phyloP scores from a whole-genome alignment of 2,888 invertebrate species.

The Heliconius cydno region DNA sequence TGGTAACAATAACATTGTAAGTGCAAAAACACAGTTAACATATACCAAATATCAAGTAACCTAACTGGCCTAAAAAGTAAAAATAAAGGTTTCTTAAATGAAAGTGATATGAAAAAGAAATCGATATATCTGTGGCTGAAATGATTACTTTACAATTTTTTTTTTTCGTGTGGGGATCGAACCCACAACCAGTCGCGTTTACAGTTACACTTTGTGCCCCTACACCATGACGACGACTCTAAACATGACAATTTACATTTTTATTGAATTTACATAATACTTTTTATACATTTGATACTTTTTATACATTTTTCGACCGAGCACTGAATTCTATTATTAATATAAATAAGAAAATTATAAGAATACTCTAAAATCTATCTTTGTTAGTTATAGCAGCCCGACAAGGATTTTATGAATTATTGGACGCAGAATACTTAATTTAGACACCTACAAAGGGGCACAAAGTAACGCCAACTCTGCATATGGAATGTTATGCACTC shows the following conservation, averaged over 20 bases:
- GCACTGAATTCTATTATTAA: not conserved
- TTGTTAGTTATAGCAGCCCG: not conserved
- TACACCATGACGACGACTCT: no score
- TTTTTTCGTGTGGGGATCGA: no score
- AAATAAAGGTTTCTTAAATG: not conserved
- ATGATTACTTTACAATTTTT: not conserved
- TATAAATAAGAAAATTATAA: conserved; percentile 11
- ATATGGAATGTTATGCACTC: no score
- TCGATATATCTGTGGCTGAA: not conserved
- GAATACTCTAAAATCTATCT: not conserved
- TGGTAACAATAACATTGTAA: conserved; percentile 15
- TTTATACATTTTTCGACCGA: not conserved
- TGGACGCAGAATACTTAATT: no score
- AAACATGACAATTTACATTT: not conserved
- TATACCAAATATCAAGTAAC: not conserved
- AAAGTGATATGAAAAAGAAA: not conserved
- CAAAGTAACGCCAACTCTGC: no score
- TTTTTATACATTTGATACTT: not conserved
- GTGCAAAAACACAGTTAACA: conserved; percentile 4
- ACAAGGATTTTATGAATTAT: no score
- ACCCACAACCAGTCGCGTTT: no score
- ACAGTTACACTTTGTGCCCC: no score
- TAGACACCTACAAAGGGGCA: no score
- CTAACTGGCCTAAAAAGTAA: not conserved
- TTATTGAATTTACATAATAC: not conserved